Conservation (phyloP, 2,113 vertebrate species). For the Sminthopsis crassicaudata region DNA sequence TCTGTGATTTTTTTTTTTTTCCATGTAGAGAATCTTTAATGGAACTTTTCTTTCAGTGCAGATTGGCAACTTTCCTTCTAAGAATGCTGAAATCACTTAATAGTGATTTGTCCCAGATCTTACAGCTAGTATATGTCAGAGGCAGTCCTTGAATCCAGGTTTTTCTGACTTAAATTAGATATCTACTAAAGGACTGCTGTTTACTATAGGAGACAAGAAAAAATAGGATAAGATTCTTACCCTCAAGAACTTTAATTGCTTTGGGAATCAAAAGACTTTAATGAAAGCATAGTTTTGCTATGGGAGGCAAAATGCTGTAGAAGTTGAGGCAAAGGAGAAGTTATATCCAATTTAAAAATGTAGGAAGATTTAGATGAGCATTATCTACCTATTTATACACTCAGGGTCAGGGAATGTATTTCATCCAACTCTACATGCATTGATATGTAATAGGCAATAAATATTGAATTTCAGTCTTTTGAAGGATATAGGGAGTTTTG, state of each 20-base stretch:
- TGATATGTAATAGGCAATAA: not conserved
- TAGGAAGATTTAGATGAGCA: not conserved
- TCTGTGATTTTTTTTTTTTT: not conserved
- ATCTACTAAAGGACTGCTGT: not conserved
- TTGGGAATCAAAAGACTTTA: not conserved
- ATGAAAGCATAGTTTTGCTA: not conserved
- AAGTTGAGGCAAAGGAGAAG: not conserved
- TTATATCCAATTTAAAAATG: not conserved
- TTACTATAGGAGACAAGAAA: not conserved
- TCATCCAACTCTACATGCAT: not conserved
- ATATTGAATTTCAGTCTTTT: not conserved
- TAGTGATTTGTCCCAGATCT: not conserved
- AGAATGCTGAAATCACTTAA: not conserved
- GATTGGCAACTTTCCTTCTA: not conserved
- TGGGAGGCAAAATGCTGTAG: not conserved
- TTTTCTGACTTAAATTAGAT: not conserved
- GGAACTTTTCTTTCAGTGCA: not conserved
- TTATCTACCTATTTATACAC: not conserved
- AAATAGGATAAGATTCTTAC: no score
- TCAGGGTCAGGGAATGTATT: not conserved
- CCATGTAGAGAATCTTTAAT: not conserved
- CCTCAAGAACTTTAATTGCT: not conserved
- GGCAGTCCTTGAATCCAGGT: not conserved
- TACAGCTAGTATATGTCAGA: not conserved
- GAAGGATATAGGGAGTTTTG: not conserved